Conservation (phyloP, 2,113 vertebrate species). For the Oreamnos americanus region DNA sequence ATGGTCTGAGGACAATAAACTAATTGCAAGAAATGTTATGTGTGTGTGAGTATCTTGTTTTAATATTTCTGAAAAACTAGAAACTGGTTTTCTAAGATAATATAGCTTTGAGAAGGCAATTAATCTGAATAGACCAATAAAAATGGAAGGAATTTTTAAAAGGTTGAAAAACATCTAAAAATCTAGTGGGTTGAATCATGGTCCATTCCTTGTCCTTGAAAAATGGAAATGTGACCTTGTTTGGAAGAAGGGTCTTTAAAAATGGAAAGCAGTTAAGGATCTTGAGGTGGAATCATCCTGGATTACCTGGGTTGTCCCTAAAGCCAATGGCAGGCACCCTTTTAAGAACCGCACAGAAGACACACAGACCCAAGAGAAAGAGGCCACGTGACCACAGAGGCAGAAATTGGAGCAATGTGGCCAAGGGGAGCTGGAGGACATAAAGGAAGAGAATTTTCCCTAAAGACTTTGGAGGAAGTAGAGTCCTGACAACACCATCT, state of each 20-base stretch:
- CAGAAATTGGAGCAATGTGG: accelerated
- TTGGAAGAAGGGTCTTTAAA: not conserved
- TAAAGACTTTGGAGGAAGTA: not conserved
- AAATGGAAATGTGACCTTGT: not conserved
- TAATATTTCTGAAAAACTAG: not conserved
- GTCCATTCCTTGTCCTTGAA: not conserved
- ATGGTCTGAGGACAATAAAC: not conserved
- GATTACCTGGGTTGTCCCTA: not conserved
- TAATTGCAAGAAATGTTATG: no score
- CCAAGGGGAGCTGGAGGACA: not conserved
- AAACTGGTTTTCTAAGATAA: not conserved
- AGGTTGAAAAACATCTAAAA: not conserved
- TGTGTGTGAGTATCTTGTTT: not conserved
- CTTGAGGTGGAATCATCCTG: not conserved
- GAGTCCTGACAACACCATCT: not conserved
- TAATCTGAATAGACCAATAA: not conserved
- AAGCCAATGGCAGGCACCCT: not conserved
- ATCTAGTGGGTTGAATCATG: not conserved
- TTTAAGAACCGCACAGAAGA: not conserved
- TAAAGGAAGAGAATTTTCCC: not conserved
- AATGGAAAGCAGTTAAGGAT: not conserved
- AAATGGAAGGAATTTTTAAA: not conserved
- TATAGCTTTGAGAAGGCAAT: not conserved
- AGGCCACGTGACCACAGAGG: no score
- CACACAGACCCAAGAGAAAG: no score